phyloP scores from a whole-genome alignment of 2,888 invertebrate genomes.

The Epistrophe grossulariae region DNA sequence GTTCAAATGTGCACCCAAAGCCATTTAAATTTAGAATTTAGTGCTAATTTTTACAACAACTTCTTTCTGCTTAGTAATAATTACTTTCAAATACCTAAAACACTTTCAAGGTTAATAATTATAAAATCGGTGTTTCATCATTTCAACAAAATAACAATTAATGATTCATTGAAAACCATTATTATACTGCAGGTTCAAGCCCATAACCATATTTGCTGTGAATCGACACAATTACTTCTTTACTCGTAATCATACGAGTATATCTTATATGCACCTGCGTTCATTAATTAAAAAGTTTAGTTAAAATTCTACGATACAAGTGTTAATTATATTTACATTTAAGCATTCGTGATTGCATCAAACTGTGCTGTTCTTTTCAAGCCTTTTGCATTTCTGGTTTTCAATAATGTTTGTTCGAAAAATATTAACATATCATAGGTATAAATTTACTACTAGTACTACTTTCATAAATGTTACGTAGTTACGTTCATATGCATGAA shows the following conservation, averaged over 20 bases:
- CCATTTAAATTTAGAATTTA: no score
- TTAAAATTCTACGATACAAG: neutral
- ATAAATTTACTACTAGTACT: neutral
- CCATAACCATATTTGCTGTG: neutral
- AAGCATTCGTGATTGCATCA: neutral
- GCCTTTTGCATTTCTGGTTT: neutral
- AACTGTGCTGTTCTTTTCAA: neutral
- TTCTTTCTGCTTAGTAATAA: no score
- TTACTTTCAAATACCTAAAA: no score
- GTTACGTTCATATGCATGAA: no score
- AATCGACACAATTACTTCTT: neutral
- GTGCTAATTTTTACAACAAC: no score
- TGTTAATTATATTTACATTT: conserved; percentile 31
- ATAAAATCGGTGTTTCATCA: no score
- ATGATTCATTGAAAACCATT: neutral
- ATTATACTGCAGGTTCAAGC: neutral
- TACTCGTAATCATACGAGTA: neutral
- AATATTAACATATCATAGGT: neutral
- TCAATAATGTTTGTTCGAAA: neutral
- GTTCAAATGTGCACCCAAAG: no score
- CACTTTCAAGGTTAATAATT: no score
- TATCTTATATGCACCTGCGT: neutral
- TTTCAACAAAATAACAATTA: no score
- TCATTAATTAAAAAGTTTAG: neutral
- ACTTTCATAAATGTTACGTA: neutral